Evolutionary conservation across 2,888 invertebrate genomes (phyloP), one percentile per base, ranked within the genome.

Genomic region (Tipula unca): DNA sequence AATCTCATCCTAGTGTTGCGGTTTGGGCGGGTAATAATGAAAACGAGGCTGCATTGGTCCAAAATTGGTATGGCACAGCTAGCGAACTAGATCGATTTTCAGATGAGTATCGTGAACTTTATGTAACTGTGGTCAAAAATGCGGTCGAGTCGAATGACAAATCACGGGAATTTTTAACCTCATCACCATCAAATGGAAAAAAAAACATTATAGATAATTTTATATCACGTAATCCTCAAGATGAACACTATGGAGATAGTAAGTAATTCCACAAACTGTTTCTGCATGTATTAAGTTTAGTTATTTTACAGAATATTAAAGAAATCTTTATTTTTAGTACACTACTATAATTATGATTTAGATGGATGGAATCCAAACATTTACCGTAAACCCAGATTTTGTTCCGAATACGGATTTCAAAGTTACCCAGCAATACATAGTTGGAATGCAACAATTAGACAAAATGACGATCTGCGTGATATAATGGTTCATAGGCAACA

Each of bases 21-120:
- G 88, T 98, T 0, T 98, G 97, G 95, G 96, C 98, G n/a, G 98
- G 95, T 3, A 99, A 99, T 90, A 99, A 99, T 89, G 99, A 99
- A 91, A 99, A 99, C 89, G 99, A 99, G 92, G 95, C 94, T 3
- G 98, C 97, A 0, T 89, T 98, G 5, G 92, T 94, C 84, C 94
- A 94, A 82, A 94, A 96, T 89, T 98, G 98, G 98, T 95, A 95
- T 89, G 89, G 89, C 0, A 95, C 95, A 0, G 88, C 89, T 0
- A 85, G 88, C 0, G 89, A 93, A 14, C 92, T 92, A 87, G 88
- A 91, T 0, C 90, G 91, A 85, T 96, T 95, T 88, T 93, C 94
- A 88, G 88, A 90, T 0, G 98, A 98, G 89, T 99, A 98, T 89
- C 91, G 96, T 0, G 93, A 94, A 88, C 92, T 99, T 0, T 99